Percentiles rank a stretch among this genome's conserved stretches.
These are phyloP conservation scores for Horisme vitalbata DNA, from an alignment of 2,888 invertebrate species.

Conservation along the genomic window DNA sequence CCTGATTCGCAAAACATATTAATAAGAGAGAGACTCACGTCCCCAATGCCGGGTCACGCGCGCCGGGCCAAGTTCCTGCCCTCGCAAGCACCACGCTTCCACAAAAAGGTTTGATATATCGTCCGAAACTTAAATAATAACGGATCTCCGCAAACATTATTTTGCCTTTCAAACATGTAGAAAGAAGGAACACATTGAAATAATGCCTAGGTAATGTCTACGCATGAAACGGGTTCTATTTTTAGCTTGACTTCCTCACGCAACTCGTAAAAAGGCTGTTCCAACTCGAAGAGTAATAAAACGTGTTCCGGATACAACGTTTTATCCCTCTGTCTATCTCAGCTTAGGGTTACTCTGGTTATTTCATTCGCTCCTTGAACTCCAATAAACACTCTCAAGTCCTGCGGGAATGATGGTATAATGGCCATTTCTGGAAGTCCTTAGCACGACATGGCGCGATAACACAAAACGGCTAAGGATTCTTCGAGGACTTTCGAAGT, in stretches of 20 bases:
- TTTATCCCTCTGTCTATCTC: slow-evolving; percentile 48
- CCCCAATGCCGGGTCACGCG: slow-evolving; percentile 15
- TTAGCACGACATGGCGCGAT: slow-evolving; percentile 21
- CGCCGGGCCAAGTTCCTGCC: slow-evolving; percentile 18
- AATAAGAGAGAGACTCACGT: slow-evolving; percentile 20
- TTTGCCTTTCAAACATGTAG: slow-evolving; percentile 4
- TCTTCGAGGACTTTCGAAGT: slow-evolving; percentile 20
- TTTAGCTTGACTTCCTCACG: slow-evolving; percentile 42
- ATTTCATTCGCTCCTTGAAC: slow-evolving; percentile 41
- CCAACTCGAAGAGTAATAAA: slow-evolving; percentile 54
- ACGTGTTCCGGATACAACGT: slow-evolving; percentile 47
- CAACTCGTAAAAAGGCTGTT: slow-evolving; percentile 58
- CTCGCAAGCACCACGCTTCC: slow-evolving; percentile 19
- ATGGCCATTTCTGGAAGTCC: slow-evolving; percentile 38
- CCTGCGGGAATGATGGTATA: slow-evolving; percentile 39
- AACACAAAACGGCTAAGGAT: slow-evolving; percentile 23
- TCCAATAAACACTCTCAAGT: slow-evolving; percentile 48
- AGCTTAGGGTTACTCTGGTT: slow-evolving; percentile 46
- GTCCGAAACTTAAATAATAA: slow-evolving; percentile 19
- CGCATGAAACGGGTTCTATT: slow-evolving; percentile 39
- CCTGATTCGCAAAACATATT: slow-evolving; percentile 20
- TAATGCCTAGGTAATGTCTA: slow-evolving; percentile 28
- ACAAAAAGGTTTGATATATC: slow-evolving; percentile 29
- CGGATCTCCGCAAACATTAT: slow-evolving; percentile 24
- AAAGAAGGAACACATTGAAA: slow-evolving; percentile 18